Evolutionary conservation across 2,888 invertebrate genomes (phyloP), one percentile per base, ranked within the genome.

Genomic region (Amphimallon solstitiale): DNA sequence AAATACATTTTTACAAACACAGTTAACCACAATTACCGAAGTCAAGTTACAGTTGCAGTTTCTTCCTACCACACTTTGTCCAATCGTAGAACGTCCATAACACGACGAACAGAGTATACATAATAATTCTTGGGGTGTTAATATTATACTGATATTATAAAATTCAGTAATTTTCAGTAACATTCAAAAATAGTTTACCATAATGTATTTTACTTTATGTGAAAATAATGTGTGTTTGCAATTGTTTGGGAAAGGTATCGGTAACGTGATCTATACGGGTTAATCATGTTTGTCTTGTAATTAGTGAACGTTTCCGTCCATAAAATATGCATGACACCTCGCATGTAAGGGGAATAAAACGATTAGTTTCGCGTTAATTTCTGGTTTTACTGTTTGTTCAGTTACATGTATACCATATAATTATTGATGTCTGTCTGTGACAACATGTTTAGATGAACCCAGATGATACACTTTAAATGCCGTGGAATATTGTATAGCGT

Each of bases 321-420:
- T 56, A 56, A 56, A 56, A 56, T 40, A 56, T 56, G 56, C 40
- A 56, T 40, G 56, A 56, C 40, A 56, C 56, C 35, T 23, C n/a
- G 40, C 56, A 56, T 56, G 56, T 56, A 43, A 56, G 40, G 56
- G 56, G 56, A 56, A 56, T 56, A 56, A 56, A 56, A 17, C 56
- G 56, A 56, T 56, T 56, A 56, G 56, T 56, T 56, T 40, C 38
- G 56, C 56, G 56, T 56, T 56, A 56, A 56, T 56, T 56, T 56
- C 23, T 56, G 40, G 56, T 56, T 40, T 56, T 56, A 56, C 23
- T 56, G 56, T 56, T 40, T 56, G 12, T 56, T 56, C 56, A 56
- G 56, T 56, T 56, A 56, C 56, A 40, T 56, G 40, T 23, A 23
- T 56, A 40, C 56, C 40, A 56, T 40, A 40, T 56, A 56, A 56